Evolutionary conservation across 1,140 invertebrate species (phyloP), one percentile per base, ranked within the genome.

Genomic region (Sycophaga agraensis): DNA sequence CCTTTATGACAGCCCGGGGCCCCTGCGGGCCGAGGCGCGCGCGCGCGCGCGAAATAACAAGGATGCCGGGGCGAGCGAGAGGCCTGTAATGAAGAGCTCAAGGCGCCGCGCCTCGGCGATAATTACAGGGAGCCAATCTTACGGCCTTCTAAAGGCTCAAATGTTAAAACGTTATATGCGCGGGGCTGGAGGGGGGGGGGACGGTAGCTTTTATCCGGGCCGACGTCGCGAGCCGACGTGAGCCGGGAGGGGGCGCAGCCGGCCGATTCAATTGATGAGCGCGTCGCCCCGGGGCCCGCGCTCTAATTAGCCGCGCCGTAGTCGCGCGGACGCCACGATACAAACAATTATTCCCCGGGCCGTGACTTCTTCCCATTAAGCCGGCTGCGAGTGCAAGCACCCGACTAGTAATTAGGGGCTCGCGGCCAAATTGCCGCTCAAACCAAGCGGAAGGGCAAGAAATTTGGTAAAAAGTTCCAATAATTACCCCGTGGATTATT

Each of bases 51-150:
- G 21, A 48, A 48, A 48, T 48, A 48, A 48, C 46, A 31, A 48
- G 46, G 24, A 48, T 48, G 16, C 19, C 19, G 16, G 12, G 42
- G 1, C 14, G 19, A 48, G 16, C 48, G 48, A 50, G 54, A 63
- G 48, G 40, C 54, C 61, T 63, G 54, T 63, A 81, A 81, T 81
- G 79, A 81, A 81, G 79, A 81, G 74, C 79, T 81, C 77, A 81
- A 63, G 77, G 79, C 77, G 78, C 79, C 78, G 79, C 79, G 77
- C 77, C 76, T 79, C 72, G 69, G 73, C 73, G 74, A 80, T 81
- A 81, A 81, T 81, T 81, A 81, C 79, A 81, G 79, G 76, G 79
- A 80, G 74, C 74, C 73, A 78, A 78, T 71, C 76, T 81, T 80
- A 80, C 79, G 77, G 76, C 77, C 79, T 79, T 80, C 78, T 79